Evolutionary conservation across 2,113 vertebrate genomes (phyloP).

Genomic region (Phyllostomus hastatus): DNA sequence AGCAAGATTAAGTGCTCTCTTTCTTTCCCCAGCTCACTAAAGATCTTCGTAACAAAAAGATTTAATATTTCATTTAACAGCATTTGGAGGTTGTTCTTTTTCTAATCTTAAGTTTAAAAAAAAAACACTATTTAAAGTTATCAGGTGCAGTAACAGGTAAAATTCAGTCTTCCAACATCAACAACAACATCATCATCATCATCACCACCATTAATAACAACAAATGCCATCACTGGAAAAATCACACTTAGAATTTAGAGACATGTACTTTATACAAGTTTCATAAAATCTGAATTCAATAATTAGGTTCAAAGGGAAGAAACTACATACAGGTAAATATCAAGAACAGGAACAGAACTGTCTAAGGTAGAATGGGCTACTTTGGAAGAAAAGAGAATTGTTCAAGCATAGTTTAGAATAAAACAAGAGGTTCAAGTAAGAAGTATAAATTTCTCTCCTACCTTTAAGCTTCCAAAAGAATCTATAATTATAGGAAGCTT

Average conservation of each 20-base stretch:
- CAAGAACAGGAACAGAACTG: not conserved
- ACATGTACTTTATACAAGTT: not conserved
- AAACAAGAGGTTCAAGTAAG: not conserved
- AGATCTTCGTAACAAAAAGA: not conserved
- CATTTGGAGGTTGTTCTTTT: not conserved
- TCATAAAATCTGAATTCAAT: not conserved
- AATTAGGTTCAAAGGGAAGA: not conserved
- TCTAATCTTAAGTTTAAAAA: slow-evolving; percentile 31
- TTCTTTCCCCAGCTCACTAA: not conserved
- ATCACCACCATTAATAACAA: not conserved
- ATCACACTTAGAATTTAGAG: slow-evolving; percentile 30
- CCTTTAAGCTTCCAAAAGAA: slow-evolving; percentile 12
- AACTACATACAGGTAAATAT: not conserved
- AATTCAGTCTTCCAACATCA: slow-evolving; percentile 6
- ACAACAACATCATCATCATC: not conserved
- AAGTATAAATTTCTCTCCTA: not conserved
- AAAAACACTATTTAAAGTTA: slow-evolving; percentile 22
- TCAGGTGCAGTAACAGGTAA: not conserved
- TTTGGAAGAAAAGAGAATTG: not conserved
- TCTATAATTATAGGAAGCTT: not conserved
- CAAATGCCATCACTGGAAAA: not conserved
- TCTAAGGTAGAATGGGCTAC: not conserved
- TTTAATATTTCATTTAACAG: not conserved
- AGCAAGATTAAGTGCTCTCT: not conserved
- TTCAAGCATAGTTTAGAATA: not conserved